phyloP scores from a whole-genome alignment of 2,797 vertebrate genomes.

The Acrossocheilus wenchowensis region DNA sequence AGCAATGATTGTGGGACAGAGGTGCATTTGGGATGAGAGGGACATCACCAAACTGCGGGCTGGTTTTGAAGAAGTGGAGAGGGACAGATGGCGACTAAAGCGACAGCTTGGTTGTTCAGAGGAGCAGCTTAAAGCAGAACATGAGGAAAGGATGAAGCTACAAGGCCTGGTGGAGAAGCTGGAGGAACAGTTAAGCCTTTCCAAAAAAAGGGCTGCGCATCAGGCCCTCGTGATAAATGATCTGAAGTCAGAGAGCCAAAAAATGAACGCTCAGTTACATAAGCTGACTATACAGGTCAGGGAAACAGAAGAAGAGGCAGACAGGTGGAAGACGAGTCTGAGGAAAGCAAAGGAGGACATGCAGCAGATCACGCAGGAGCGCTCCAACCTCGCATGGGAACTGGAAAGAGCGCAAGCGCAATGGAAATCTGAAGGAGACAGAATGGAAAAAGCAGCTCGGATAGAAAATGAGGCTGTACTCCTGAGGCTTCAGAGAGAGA shows the following conservation, averaged over 20 bases:
- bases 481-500: constrained; percentile 54
- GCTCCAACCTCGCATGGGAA: constrained; percentile 59
- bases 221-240: constrained; percentile 53
- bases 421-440: constrained; percentile 46
- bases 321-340: constrained; percentile 57
- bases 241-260: constrained; percentile 33
- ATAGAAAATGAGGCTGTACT: constrained; percentile 49
- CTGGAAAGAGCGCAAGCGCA: constrained; percentile 59
- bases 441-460: constrained; percentile 54
- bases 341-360: constrained; percentile 64
- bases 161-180: constrained; percentile 62
- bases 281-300: constrained; percentile 60
- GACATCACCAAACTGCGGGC: constrained; percentile 58
- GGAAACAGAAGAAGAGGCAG: constrained; percentile 57
- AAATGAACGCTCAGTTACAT: constrained; percentile 54
- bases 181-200: constrained; percentile 58
- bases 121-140: constrained; percentile 60
- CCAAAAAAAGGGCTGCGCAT: constrained; percentile 48
- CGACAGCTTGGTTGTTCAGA: constrained; percentile 64
- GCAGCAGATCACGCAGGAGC: constrained; percentile 60
- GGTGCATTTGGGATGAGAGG: constrained; percentile 67
- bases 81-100: constrained; percentile 58
- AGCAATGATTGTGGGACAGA: constrained; percentile 5
- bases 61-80: constrained; percentile 59
- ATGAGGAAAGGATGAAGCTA: constrained; percentile 61